A percentile compares a stretch with the other conserved stretches of the same genome.
Evolutionary conservation across 2,888 invertebrate genomes (phyloP).

Genomic region (Anthrax anthrax): DNA sequence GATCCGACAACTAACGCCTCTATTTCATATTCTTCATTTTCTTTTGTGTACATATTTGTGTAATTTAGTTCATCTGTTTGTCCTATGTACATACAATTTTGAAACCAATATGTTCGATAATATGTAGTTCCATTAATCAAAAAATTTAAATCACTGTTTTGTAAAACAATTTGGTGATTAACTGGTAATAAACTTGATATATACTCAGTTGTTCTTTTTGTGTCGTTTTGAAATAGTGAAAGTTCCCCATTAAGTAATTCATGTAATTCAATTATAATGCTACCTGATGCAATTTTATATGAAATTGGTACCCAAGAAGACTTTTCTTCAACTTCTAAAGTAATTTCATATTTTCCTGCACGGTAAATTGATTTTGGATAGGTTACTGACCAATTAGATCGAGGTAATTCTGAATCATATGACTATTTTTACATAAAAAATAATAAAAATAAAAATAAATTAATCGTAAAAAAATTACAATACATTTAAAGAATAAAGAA

Average conservation of each 20-base stretch:
- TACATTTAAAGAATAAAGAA: too few species aligned
- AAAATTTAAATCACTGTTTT: slow-evolving; percentile 45
- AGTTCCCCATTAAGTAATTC: slow-evolving; percentile 55
- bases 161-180: slow-evolving; percentile 42
- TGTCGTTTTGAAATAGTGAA: slow-evolving; percentile 46
- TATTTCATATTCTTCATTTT: slow-evolving; percentile 44
- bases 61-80: slow-evolving; percentile 46
- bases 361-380: slow-evolving; percentile 41
- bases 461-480: not conserved
- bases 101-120: slow-evolving; percentile 60
- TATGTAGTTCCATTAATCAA: slow-evolving; percentile 40
- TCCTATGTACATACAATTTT: slow-evolving; percentile 58
- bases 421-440: slow-evolving; percentile 19
- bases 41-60: slow-evolving; percentile 46
- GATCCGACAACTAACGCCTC: slow-evolving; percentile 60
- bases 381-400: slow-evolving; percentile 46
- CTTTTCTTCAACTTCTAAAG: slow-evolving; percentile 37
- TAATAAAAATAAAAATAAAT: not conserved
- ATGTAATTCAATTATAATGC: slow-evolving; percentile 35
- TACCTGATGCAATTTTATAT: slow-evolving; percentile 30
- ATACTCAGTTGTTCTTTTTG: slow-evolving; percentile 40
- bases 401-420: slow-evolving; percentile 34
- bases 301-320: slow-evolving; percentile 28
- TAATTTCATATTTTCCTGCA: slow-evolving; percentile 44
- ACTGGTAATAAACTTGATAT: slow-evolving; percentile 48